Evolutionary conservation across 2,797 vertebrate species (phyloP).

Genomic region (Falco concolor): DNA sequence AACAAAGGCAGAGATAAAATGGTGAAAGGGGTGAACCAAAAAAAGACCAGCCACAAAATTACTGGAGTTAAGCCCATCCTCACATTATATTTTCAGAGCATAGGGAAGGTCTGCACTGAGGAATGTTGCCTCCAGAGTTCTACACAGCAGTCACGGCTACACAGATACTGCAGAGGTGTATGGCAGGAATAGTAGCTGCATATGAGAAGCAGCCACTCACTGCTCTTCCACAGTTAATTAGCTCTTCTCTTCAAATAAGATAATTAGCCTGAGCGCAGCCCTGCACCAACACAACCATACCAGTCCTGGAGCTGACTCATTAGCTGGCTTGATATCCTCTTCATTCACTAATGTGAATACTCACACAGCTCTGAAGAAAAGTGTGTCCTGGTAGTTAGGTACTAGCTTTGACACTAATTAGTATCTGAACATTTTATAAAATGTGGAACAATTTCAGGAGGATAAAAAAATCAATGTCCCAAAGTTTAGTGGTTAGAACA

Average conservation of each 20-base stretch:
- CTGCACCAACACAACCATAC: neutral
- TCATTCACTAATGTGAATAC: slow-evolving; percentile 12
- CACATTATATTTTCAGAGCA: neutral
- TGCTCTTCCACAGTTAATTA: slow-evolving; percentile 37
- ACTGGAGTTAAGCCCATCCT: neutral
- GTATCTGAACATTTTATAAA: neutral
- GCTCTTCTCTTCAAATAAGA: slow-evolving; percentile 31
- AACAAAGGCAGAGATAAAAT: neutral
- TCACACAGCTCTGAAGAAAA: slow-evolving; percentile 2
- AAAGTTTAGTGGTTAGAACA: neutral
- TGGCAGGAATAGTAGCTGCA: neutral
- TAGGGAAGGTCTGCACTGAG: neutral
- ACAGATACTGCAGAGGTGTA: neutral
- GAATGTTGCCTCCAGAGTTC: neutral
- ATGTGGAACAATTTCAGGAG: neutral
- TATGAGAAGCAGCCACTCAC: neutral
- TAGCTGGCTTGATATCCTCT: slow-evolving; percentile 34
- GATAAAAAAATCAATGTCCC: neutral
- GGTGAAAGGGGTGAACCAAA: neutral
- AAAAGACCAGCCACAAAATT: neutral
- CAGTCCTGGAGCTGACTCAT: slow-evolving; percentile 50
- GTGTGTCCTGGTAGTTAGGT: neutral
- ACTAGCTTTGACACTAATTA: slow-evolving; percentile 32
- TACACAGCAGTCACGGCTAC: neutral
- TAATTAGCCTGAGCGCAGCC: slow-evolving; percentile 44